Evolutionary conservation across 2,888 invertebrate species (phyloP).

Genomic region (Morinoia aosen): DNA sequence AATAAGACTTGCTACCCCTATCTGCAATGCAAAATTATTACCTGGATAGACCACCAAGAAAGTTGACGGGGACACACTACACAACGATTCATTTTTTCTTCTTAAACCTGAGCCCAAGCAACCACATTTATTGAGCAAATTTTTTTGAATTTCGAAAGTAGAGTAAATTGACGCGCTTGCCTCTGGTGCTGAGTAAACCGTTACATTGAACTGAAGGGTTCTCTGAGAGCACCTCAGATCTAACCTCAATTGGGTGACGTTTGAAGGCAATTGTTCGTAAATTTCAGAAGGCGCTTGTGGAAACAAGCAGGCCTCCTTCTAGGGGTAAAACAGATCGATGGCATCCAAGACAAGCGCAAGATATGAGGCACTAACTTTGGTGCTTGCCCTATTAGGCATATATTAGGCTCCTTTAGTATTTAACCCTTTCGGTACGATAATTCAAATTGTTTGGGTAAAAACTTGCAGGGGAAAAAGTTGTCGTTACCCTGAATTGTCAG

Average conservation of each 20-base stretch:
- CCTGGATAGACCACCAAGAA: no score
- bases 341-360: neutral
- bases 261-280: neutral
- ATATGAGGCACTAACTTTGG: neutral
- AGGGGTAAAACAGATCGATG: neutral
- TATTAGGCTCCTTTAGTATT: constrained; percentile 9
- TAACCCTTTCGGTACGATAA: no score
- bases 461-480: no score
- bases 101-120: neutral
- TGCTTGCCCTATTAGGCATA: neutral
- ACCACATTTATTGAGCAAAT: neutral
- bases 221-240: neutral
- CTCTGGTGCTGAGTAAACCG: neutral
- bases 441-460: no score
- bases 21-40: no score
- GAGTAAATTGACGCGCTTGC: neutral
- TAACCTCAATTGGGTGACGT: neutral
- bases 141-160: neutral
- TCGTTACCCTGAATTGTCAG: no score
- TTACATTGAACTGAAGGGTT: neutral
- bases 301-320: neutral
- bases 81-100: neutral
- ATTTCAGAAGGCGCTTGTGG: neutral
- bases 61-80: neutral
- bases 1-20: no score